Evolutionary conservation across 2,888 invertebrate species (phyloP), one percentile per base, ranked within the genome.

Genomic region (Meliscaeva auricollis): DNA sequence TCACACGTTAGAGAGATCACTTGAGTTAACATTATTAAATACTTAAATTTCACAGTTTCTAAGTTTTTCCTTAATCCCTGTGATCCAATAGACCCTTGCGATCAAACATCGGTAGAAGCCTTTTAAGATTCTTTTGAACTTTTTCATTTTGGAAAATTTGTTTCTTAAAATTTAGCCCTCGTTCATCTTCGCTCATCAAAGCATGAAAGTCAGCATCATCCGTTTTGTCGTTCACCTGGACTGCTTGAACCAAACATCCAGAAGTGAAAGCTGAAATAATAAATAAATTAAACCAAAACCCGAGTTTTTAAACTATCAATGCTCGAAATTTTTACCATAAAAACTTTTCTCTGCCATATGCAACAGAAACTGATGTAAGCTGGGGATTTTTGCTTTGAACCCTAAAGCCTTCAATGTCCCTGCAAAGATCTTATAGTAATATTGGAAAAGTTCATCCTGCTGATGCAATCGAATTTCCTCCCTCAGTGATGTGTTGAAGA

Each of bases 181-280:
- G 89, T 38, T 91, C 92, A 78, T 92, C 92, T 35, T 89, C 89
- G 5, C 89, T 90, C 90, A 91, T 90, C n/a, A 92, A 64, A 2
- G 91, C 89, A 70, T 90, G 88, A 32, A 91, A 91, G 56, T 90
- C 90, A 30, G 92, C 92, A 88, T 92, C 91, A 0, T 89, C 90
- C 6, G 90, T 87, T 60, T 91, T 88, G 58, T 90, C 89, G 77
- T 88, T 91, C 7, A 91, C 88, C 90, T 90, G 89, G 0, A 92
- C 89, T 2, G 92, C 91, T 62, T 91, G 91, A 4, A 91, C 85
- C 3, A 92, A 88, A 69, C 90, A 89, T 0, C 90, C 79, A 1
- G 91, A 90, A 41, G 89, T 89, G 38, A 92, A 77, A 6, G 90
- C 92, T 92, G 8, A 2, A 88, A 87, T 5, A 15, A 35, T n/a